Evolutionary conservation across 1,140 invertebrate genomes (phyloP), one percentile per base, ranked within the genome.

Genomic region (Pogonus chalceus): DNA sequence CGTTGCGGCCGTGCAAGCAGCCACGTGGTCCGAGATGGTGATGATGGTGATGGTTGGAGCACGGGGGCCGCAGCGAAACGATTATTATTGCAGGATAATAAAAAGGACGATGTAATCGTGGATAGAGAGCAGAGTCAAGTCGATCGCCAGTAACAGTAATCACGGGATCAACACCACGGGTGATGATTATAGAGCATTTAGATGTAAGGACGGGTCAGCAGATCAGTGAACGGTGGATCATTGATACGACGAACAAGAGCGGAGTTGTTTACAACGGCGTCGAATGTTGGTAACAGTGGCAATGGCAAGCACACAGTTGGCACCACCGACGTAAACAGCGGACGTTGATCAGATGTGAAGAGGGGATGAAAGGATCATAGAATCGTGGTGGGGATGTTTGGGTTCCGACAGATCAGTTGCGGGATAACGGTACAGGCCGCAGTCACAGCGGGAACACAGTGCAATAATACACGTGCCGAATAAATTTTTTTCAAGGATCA

Each of bases 11-110:
- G 83, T 82, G 79, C 81, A 81, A 74, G 81, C 79, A 79, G 80
- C 82, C 83, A 84, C 83, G 80, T 84, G 82, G 79, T 84, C 80
- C 75, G 76, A 75, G 79, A 81, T 80, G 77, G 79, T 81, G 79
- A 80, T 78, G 79, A 81, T 80, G 65, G 66, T 73, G 76, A 74
- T 73, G 64, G 66, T 73, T 59, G 66, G 60, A 56, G 60, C 58
- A 58, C 54, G 60, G 52, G 56, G 57, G 65, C 62, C 63, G 61
- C 59, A 59, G 57, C 49, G 46, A 39, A 46, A 54, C 35, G 39
- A 26, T 20, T 47, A 37, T 21, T 23, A 49, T 46, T 48, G 54
- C n/a, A 24, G 31, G 51, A 53, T 24, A 46, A 37, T 53, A 1
- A 14, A 51, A 46, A 49, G 50, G 26, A 56, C 22, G 47, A 51